Conservation (phyloP, 2,797 vertebrate species). For the Danionella dracula region DNA sequence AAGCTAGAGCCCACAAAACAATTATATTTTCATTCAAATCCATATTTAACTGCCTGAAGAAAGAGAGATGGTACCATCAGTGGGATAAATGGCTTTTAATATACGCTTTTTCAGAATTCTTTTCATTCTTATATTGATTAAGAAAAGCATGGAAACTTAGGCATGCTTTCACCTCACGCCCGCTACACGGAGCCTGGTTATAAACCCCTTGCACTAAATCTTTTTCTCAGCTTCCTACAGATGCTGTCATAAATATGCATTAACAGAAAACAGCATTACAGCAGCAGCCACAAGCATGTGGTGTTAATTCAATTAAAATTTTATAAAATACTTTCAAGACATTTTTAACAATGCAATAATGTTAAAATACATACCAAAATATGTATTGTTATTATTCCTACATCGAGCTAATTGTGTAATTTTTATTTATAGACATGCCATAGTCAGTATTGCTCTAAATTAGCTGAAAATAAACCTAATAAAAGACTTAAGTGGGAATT, state of each 20-base stretch:
- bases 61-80: conserved; percentile 12
- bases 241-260: conserved; percentile 20
- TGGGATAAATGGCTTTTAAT: conserved; percentile 32
- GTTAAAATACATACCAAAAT: too few relatives aligned
- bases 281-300: too few relatives aligned
- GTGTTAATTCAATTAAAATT: too few relatives aligned
- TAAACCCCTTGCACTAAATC: conserved; percentile 18
- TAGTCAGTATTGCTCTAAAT: too few relatives aligned
- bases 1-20: conserved; percentile 2
- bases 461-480: too few relatives aligned
- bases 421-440: too few relatives aligned
- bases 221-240: conserved; percentile 21
- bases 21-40: conserved; percentile 36
- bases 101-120: conserved; percentile 25
- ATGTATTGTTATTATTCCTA: too few relatives aligned
- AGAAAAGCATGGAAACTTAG: conserved; percentile 35
- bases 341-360: too few relatives aligned
- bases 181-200: conserved; percentile 36
- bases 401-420: too few relatives aligned
- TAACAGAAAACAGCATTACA: too few relatives aligned
- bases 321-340: too few relatives aligned
- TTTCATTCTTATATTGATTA: conserved; percentile 57
- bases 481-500: too few relatives aligned
- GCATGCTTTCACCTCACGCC: conserved; percentile 58
- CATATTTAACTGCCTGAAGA: conserved; percentile 20